Conservation (phyloP, 2,797 vertebrate species). For the Naso thynnoides region DNA sequence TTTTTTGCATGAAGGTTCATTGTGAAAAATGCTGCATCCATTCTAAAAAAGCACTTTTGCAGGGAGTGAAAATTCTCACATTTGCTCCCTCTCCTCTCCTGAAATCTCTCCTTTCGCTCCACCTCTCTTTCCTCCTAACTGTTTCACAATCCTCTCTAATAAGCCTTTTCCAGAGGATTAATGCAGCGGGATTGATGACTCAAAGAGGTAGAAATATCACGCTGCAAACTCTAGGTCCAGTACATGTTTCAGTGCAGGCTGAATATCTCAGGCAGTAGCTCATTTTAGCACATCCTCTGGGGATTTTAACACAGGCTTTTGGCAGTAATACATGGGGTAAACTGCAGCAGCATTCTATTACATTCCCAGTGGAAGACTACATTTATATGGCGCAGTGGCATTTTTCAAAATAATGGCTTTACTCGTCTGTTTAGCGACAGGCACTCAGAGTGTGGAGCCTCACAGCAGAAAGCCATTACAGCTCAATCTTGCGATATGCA, state of each 20-base stretch:
- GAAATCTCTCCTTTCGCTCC: slow-evolving; percentile 33
- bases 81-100: slow-evolving; percentile 11
- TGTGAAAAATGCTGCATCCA: slow-evolving; percentile 20
- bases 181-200: slow-evolving; percentile 39
- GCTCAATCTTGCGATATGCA: slow-evolving; percentile 48
- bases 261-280: slow-evolving; percentile 34
- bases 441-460: slow-evolving; percentile 18
- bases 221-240: slow-evolving; percentile 35
- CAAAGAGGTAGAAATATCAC: slow-evolving; percentile 45
- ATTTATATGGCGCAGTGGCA: slow-evolving; percentile 38
- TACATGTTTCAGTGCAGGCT: slow-evolving; percentile 25
- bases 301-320: slow-evolving; percentile 43
- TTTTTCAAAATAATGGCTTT: slow-evolving; percentile 56
- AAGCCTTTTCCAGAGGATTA: slow-evolving; percentile 68
- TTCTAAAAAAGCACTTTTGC: slow-evolving; percentile 11
- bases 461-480: slow-evolving; percentile 43
- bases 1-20: slow-evolving; percentile 11
- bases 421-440: slow-evolving; percentile 46
- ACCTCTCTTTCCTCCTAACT: slow-evolving; percentile 35
- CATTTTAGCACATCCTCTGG: slow-evolving; percentile 45
- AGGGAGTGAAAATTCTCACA: slow-evolving; percentile 18
- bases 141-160: slow-evolving; percentile 55
- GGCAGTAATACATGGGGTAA: slow-evolving; percentile 39
- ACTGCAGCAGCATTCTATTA: slow-evolving; percentile 51
- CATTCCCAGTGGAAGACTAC: slow-evolving; percentile 44